Conservation (phyloP, 2,888 invertebrate species). For the Aphidoletes aphidimyza region DNA sequence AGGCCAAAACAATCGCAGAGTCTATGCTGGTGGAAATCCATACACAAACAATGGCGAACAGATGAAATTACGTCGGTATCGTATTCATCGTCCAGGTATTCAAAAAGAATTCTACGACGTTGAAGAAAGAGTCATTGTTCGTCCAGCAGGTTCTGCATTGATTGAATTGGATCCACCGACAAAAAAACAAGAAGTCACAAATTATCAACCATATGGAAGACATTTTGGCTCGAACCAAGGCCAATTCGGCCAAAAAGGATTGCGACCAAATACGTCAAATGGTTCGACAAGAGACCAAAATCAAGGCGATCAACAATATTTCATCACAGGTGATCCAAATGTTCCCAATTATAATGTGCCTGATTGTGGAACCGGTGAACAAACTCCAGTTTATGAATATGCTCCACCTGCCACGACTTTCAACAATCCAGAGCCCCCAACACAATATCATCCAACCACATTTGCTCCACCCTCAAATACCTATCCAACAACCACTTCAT, state of each 20-base stretch:
- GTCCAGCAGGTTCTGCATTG: constrained; percentile 72
- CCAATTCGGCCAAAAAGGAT: neutral
- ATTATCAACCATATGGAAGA: neutral
- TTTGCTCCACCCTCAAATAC: neutral
- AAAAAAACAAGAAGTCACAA: constrained; percentile 68
- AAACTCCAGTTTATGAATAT: neutral
- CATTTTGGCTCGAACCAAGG: neutral
- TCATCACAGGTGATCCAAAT: no score
- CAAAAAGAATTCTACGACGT: constrained; percentile 73
- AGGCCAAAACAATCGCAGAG: neutral
- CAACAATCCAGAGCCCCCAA: neutral
- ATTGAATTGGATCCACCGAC: constrained; percentile 72
- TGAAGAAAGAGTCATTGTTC: constrained; percentile 71
- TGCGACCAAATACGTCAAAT: neutral
- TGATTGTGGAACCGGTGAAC: neutral
- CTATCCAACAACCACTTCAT: neutral
- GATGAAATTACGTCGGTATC: neutral
- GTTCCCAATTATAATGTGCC: neutral
- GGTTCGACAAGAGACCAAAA: neutral
- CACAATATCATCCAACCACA: constrained; percentile 24
- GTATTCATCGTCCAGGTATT: neutral
- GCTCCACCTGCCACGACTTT: neutral
- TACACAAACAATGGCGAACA: constrained; percentile 23
- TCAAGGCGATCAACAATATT: neutral
- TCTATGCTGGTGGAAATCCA: neutral